Evolutionary conservation across 2,888 invertebrate genomes (phyloP), one percentile per base, ranked within the genome.

Genomic region (Cristatella mucedo): DNA sequence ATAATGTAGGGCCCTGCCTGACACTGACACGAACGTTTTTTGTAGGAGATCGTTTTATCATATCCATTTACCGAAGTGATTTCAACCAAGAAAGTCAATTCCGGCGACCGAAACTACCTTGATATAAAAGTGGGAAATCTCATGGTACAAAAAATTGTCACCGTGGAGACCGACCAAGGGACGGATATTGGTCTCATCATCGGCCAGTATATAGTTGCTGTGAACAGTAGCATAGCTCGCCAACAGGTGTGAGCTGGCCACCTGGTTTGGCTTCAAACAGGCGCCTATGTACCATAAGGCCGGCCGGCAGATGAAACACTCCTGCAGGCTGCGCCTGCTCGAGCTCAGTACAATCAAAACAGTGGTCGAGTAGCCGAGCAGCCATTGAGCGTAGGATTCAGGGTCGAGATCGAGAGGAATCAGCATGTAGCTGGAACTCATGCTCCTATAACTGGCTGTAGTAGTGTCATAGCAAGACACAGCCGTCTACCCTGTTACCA

Each of bases 51-150:
- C 0, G 69, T 89, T 56, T 79, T 85, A 55, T 82, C 84, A 67
- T 87, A 89, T 76, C 82, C 86, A 9, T 89, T 86, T 67, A 80
- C 82, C 37, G 89, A 93, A 61, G 86, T 95, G 48, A 85, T 93
- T 57, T 89, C 89, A 41, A 93, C 91, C 9, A 74, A 91, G 54
- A 54, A 56, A 34, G 56, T 56, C 45, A 49, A 50, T 16, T 51
- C 54, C 38, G 56, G 57, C 41, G 51, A 50, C 37, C 52, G 52
- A 24, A 55, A 55, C 40, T 61, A 52, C 69, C 73, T 95, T 64
- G 93, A 95, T 70, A 82, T 95, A 79, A 93, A 93, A 68, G 84
- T 87, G 58, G 91, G 93, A 22, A 89, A 91, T 60, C 71, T 93
- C 58, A 80, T 91, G 76, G 86, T 87, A 64, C 91, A 91, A 69